Percentiles rank a stretch among this genome's conserved stretches.
These are phyloP conservation scores for Avahi laniger DNA, from an alignment of 2,797 vertebrate genomes.

Conservation along the genomic window DNA sequence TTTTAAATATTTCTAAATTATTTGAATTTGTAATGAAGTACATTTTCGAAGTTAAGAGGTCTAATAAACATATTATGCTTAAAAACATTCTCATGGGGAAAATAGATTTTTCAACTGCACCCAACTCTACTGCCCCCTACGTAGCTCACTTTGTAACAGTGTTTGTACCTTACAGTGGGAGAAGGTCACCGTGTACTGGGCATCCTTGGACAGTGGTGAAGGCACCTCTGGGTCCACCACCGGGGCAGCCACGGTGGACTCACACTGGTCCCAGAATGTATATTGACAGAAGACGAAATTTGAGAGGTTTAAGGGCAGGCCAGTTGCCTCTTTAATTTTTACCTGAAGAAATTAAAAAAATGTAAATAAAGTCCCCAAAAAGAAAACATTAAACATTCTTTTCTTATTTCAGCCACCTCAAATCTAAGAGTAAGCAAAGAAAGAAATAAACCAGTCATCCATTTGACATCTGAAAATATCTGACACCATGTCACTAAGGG, in stretches of 20 bases:
- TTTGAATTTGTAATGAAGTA: neutral
- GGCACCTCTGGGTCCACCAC: conserved; percentile 96
- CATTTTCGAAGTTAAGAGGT: neutral
- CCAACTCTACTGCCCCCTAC: rapidly evolving
- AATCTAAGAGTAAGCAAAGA: neutral
- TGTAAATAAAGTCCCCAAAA: neutral
- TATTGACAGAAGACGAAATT: conserved; percentile 99
- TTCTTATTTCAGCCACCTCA: neutral
- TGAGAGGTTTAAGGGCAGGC: conserved; percentile 94
- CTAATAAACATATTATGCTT: neutral
- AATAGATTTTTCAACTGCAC: neutral
- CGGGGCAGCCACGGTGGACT: conserved; percentile 94
- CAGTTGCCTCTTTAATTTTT: conserved; percentile 95
- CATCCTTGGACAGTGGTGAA: conserved; percentile 88
- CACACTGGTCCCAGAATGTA: conserved; percentile 95
- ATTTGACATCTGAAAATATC: neutral
- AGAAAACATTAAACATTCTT: neutral
- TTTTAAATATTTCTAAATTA: neutral
- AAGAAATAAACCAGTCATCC: neutral
- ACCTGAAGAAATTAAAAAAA: conserved; percentile 86
- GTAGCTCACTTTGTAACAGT: rapidly evolving
- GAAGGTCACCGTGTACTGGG: conserved; percentile 94
- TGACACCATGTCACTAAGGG: neutral
- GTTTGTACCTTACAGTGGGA: conserved; percentile 92
- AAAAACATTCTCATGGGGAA: neutral